A percentile compares a stretch with the other conserved stretches of the same genome.
phyloP scores from a whole-genome alignment of 2,888 invertebrate genomes.

The Clanis bilineata region DNA sequence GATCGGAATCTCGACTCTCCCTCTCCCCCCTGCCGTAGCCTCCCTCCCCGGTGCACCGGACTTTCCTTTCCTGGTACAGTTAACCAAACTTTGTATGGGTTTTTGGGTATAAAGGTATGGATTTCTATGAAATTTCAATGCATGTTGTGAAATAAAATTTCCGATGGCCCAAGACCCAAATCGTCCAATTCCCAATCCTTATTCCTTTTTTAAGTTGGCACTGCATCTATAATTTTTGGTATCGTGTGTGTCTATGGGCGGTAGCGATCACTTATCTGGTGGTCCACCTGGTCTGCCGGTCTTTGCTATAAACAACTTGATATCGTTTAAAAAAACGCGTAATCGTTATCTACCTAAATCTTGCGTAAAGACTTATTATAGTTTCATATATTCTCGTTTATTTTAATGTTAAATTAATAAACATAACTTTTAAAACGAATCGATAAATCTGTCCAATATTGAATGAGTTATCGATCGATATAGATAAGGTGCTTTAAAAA shows the following conservation, averaged over 20 bases:
- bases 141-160: no score
- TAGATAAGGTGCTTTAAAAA: background rate
- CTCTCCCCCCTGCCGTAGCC: background rate
- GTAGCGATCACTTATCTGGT: no score
- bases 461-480: background rate
- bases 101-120: background rate
- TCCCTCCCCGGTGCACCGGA: constrained; percentile 24
- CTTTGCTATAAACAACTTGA: no score
- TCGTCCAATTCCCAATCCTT: no score
- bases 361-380: background rate
- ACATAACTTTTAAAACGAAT: background rate
- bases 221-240: no score
- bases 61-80: background rate
- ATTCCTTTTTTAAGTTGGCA: no score
- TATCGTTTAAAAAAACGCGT: background rate
- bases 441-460: background rate
- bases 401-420: background rate
- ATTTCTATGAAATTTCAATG: no score
- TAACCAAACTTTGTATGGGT: background rate
- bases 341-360: background rate
- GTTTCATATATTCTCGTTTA: background rate
- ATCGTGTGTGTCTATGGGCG: no score
- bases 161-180: no score
- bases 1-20: constrained; percentile 42
- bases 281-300: no score